Evolutionary conservation across 2,113 vertebrate genomes (phyloP).

Genomic region (Neofelis nebulosa): DNA sequence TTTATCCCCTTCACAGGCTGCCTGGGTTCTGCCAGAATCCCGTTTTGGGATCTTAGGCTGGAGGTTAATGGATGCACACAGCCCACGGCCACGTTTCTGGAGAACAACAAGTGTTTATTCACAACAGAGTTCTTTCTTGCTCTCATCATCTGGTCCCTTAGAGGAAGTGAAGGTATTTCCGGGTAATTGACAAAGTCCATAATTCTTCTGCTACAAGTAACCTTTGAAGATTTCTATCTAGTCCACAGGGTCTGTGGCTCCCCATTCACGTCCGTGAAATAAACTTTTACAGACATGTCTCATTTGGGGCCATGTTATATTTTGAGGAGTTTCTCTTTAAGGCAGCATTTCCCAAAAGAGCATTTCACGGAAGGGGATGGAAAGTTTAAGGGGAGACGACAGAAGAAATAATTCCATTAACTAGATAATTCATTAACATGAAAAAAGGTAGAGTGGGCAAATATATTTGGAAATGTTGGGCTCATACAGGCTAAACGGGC

Average conservation of each 20-base stretch:
- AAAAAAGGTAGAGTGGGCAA: background rate
- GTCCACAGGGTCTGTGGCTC: background rate
- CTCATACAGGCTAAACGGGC: background rate
- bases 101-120: background rate
- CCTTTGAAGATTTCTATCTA: background rate
- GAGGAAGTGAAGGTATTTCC: background rate
- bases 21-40: background rate
- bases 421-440: background rate
- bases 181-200: background rate
- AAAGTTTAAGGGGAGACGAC: background rate
- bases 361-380: background rate
- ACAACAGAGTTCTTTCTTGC: background rate
- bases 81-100: background rate
- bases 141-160: background rate
- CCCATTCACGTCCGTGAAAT: background rate
- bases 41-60: background rate
- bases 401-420: background rate
- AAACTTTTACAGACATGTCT: background rate
- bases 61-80: background rate
- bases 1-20: background rate
- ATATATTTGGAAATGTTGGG: background rate
- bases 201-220: background rate
- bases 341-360: background rate
- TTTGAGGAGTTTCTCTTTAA: background rate
- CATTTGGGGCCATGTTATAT: background rate